Conservation (phyloP, 2,113 vertebrate species). For the Leptosomus discolor region DNA sequence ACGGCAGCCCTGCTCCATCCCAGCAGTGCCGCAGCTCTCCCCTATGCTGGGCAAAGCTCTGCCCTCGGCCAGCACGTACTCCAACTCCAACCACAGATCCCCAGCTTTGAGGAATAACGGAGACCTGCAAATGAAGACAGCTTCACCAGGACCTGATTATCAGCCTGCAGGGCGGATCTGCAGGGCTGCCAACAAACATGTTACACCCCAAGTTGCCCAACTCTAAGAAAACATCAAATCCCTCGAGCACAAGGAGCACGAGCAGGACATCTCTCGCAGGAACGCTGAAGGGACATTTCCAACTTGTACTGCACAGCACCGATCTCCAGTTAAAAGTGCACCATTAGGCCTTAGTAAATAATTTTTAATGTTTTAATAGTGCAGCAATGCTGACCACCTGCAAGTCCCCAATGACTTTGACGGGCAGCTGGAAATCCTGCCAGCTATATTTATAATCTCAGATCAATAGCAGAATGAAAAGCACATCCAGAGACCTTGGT, state of each 20-base stretch:
- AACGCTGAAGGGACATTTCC: not conserved
- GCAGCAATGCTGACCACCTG: not conserved
- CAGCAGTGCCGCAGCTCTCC: not conserved
- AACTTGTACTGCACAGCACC: not conserved
- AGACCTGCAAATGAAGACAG: not conserved
- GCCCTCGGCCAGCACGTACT: not conserved
- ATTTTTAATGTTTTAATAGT: not conserved
- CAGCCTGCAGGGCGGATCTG: not conserved
- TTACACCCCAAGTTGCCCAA: not conserved
- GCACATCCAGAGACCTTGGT: not conserved
- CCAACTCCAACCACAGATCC: not conserved
- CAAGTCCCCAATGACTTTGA: not conserved
- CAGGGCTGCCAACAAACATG: not conserved
- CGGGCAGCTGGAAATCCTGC: not conserved
- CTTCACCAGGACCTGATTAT: not conserved
- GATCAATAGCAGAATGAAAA: slow-evolving; percentile 40
- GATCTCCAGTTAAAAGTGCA: not conserved
- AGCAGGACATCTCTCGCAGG: not conserved
- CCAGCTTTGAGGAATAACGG: not conserved
- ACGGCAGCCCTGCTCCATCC: not conserved
- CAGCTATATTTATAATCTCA: slow-evolving; percentile 8
- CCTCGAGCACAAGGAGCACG: rapidly evolving
- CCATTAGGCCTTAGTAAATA: not conserved
- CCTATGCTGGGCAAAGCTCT: rapidly evolving
- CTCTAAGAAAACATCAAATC: not conserved